Percentiles rank a stretch among this genome's conserved stretches.
Evolutionary conservation across 2,797 vertebrate species (phyloP).

Genomic region (Distichodus sexfasciatus): DNA sequence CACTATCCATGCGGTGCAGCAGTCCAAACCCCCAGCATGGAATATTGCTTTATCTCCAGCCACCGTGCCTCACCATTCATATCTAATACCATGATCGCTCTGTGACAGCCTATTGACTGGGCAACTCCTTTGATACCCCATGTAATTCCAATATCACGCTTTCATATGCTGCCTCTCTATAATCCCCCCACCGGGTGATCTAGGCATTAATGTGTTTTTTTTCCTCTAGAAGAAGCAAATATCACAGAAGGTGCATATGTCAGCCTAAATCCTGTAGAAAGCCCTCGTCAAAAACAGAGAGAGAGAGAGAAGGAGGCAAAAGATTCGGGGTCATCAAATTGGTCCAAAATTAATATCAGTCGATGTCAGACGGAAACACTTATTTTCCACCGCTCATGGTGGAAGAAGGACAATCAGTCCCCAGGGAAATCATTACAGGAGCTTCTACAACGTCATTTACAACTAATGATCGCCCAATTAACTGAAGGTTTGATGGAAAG

Average conservation of each 20-base stretch:
- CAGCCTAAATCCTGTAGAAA: constrained; percentile 13
- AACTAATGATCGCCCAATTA: constrained; percentile 56
- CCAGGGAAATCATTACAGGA: constrained; percentile 53
- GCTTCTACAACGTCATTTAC: constrained; percentile 61
- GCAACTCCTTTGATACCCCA: constrained; percentile 19
- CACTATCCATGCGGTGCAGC: neutral
- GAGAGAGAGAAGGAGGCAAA: too few species aligned
- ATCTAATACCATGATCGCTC: constrained; percentile 20
- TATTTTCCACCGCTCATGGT: constrained; percentile 59
- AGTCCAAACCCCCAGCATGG: constrained; percentile 7
- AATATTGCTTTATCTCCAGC: constrained; percentile 13
- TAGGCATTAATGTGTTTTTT: neutral
- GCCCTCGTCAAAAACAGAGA: constrained; percentile 49
- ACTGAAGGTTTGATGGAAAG: constrained; percentile 4
- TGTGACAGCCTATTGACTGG: constrained; percentile 26
- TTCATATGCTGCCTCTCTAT: constrained; percentile 24
- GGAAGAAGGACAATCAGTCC: constrained; percentile 55
- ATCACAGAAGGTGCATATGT: constrained; percentile 25
- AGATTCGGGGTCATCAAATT: constrained; percentile 39
- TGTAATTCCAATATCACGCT: constrained; percentile 37
- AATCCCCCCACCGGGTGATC: neutral
- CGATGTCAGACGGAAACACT: constrained; percentile 58
- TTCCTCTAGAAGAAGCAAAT: constrained; percentile 38
- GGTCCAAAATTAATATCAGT: constrained; percentile 71
- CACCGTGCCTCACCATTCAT: constrained; percentile 31